Conservation (phyloP, 2,888 invertebrate species). For the Odontomyia ornata region DNA sequence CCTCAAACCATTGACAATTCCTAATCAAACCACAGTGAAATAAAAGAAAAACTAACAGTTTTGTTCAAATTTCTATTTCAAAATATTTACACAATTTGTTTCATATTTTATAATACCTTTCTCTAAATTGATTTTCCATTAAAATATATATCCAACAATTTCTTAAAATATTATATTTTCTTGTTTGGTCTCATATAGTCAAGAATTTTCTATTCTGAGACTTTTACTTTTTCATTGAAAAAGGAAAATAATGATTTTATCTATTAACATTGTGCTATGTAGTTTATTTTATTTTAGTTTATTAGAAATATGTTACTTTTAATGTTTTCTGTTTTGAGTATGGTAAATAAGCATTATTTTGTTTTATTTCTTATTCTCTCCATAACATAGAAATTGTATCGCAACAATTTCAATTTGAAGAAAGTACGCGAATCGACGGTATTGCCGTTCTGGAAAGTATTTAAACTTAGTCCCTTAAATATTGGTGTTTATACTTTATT, state of each 20-base stretch:
- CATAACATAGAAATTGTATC: no score
- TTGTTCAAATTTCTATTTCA: conserved; percentile 49
- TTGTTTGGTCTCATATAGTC: conserved; percentile 35
- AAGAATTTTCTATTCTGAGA: conserved; percentile 34
- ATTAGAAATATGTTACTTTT: background rate
- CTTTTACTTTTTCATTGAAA: conserved; percentile 33
- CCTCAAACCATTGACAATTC: no score
- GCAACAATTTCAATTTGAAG: no score
- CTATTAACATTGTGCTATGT: background rate
- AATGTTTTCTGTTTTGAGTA: background rate
- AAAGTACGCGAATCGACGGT: no score
- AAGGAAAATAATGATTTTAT: background rate
- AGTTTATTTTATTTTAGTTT: background rate
- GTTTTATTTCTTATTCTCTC: no score
- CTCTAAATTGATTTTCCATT: conserved; percentile 14
- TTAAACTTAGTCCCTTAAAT: conserved; percentile 28
- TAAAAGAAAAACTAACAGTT: conserved; percentile 44
- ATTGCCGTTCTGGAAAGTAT: background rate
- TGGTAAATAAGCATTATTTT: background rate
- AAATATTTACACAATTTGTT: conserved; percentile 48
- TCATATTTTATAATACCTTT: conserved; percentile 32
- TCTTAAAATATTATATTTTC: conserved; percentile 32
- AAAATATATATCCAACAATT: conserved; percentile 38
- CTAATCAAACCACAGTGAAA: background rate
- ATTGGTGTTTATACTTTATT: conserved; percentile 38